Evolutionary conservation across 2,888 invertebrate species (phyloP).

Genomic region (Hirtodrosophila trivittata): DNA sequence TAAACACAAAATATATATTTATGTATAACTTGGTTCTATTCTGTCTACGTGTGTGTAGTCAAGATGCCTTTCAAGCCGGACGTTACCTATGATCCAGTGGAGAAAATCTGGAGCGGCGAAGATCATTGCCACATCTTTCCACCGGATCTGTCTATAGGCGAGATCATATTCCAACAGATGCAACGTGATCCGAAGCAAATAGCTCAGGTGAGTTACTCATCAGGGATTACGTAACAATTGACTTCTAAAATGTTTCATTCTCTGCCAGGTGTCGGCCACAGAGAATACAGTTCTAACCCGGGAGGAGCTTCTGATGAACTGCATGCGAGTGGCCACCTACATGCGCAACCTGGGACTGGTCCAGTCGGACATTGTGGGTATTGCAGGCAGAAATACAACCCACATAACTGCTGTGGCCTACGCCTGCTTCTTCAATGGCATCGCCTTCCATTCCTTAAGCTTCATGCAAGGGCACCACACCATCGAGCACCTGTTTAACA

Average conservation of each 20-base stretch:
- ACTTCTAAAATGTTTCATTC: neutral
- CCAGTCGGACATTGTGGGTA: constrained; percentile 61
- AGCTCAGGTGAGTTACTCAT: constrained; percentile 33
- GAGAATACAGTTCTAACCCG: constrained; percentile 51
- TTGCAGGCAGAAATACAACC: constrained; percentile 63
- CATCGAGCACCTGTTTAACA: constrained; percentile 37
- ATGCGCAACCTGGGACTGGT: constrained; percentile 46
- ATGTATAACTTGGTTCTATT: too few relatives aligned
- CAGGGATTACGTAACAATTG: neutral
- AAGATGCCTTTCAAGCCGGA: constrained; percentile 30
- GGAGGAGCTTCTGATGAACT: constrained; percentile 43
- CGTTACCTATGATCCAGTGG: constrained; percentile 31
- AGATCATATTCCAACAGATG: constrained; percentile 57
- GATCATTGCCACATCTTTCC: constrained; percentile 20
- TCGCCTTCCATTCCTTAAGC: constrained; percentile 56
- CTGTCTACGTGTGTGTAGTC: neutral
- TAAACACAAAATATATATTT: too few relatives aligned
- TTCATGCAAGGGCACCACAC: constrained; percentile 39
- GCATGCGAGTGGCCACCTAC: constrained; percentile 59
- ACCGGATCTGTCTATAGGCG: constrained; percentile 55
- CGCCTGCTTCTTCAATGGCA: constrained; percentile 63
- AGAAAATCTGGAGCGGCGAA: constrained; percentile 52
- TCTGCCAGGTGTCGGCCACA: constrained; percentile 53
- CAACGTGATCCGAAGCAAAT: constrained; percentile 45
- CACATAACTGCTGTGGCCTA: constrained; percentile 61